These are phyloP conservation scores for Elaphurus davidianus DNA, from an alignment of 2,113 vertebrate genomes.

Conservation along the genomic window DNA sequence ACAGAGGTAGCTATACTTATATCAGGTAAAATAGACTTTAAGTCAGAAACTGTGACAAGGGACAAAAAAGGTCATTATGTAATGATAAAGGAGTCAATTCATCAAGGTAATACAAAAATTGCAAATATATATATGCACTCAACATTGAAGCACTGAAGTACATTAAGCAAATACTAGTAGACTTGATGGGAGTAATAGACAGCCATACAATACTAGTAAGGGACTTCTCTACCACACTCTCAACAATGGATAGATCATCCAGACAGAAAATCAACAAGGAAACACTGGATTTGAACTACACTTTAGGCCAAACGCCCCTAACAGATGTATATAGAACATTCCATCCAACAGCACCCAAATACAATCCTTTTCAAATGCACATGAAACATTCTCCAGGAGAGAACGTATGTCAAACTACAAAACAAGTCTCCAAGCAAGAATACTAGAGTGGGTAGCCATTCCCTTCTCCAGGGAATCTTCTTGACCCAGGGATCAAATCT, in stretches of 20 bases:
- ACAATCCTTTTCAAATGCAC: background rate
- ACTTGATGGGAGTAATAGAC: background rate
- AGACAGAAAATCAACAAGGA: background rate
- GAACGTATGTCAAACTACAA: no score
- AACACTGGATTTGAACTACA: background rate
- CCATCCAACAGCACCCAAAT: background rate
- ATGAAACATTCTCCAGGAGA: no score
- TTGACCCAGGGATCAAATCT: background rate
- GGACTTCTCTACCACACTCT: background rate
- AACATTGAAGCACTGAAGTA: background rate
- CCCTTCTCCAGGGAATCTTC: background rate
- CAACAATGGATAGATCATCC: background rate
- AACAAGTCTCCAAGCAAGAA: no score
- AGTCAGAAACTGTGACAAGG: background rate
- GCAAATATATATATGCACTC: background rate
- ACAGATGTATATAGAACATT: background rate
- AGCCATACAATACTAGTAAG: background rate
- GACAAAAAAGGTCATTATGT: background rate
- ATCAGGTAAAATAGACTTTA: background rate
- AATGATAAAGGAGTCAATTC: background rate
- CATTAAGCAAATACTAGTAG: background rate
- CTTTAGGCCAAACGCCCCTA: background rate
- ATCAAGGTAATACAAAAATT: background rate
- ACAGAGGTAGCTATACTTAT: background rate
- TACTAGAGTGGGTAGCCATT: background rate